Base-by-base conservation (phyloP, 1,140 invertebrate species). In the Drosophila jambulina region DNA sequence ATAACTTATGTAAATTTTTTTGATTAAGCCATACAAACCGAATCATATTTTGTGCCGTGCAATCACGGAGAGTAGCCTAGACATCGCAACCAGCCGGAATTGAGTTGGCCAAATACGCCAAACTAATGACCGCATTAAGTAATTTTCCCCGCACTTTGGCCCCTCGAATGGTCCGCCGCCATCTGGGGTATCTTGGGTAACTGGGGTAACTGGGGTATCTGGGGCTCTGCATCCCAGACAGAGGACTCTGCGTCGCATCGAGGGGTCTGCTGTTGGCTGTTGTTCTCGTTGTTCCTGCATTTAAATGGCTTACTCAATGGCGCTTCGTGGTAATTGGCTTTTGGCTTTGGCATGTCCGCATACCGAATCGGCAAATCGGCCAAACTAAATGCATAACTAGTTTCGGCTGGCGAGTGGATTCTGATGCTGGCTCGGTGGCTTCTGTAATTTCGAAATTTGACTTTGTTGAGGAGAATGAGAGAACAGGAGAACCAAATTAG, bases 261-360 rank as follows among this genome's bases (percentile, higher is more conserved):
- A 49, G 48, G 48, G 64, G 27, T n/a, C 38, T 45, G 46, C n/a
- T 53, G 21, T 51, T 48, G 42, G 42, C 64, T 42, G 25, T 23
- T 46, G 45, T 12, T n/a, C 23, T 53, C 38, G 27, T 32, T 56
- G 29, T 46, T 67, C 48, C 51, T 80, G 76, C 64, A 65, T 75
- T 75, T 78, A 71, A 80, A 83, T 87, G 61, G 80, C 76, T 77
- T 78, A 78, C 71, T 80, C 68, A 75, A 78, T 78, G 77, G 78
- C 81, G 82, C 60, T 80, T 70, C 40, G 80, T 71, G 69, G 81
- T 87, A 87, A 88, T 87, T 87, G 84, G 84, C 77, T 62, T 88
- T 78, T 64, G 64, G 59, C 61, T 80, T 58, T 58, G 64, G 46
- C 64, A 65, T 80, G 64, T 61, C 53, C 38, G 49, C 48, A 79